phyloP scores from a whole-genome alignment of 2,888 invertebrate species.

The Cataglyphis cursor region DNA sequence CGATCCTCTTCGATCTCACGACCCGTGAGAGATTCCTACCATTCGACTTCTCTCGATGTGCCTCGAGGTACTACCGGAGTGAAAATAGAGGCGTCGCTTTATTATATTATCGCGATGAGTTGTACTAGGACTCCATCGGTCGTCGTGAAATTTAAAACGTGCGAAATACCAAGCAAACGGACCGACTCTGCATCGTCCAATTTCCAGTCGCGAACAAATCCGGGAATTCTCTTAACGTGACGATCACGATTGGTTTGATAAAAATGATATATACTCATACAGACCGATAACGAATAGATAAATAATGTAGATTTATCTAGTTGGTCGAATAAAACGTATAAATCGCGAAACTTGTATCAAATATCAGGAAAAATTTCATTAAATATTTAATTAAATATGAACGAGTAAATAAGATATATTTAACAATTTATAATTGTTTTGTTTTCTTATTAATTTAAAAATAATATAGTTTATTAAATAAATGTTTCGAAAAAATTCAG shows the following conservation, averaged over 20 bases:
- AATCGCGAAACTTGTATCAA: neutral
- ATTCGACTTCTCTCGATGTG: conserved; percentile 52
- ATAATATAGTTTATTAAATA: neutral
- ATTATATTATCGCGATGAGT: conserved; percentile 43
- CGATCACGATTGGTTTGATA: neutral
- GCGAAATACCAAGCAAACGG: conserved; percentile 43
- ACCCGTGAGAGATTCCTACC: conserved; percentile 61
- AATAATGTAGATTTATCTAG: conserved; percentile 8
- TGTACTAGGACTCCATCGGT: neutral
- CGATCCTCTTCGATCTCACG: conserved; percentile 63
- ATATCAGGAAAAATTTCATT: neutral
- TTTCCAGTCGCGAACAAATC: neutral
- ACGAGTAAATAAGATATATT: neutral
- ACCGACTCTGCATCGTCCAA: neutral
- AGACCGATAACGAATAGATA: neutral
- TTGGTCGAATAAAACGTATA: neutral
- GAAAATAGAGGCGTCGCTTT: conserved; percentile 56
- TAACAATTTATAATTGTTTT: neutral
- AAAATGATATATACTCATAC: neutral
- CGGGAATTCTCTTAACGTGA: neutral
- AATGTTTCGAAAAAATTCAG: neutral
- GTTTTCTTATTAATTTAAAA: neutral
- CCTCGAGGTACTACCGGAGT: conserved; percentile 48
- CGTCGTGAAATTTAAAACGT: conserved; percentile 57
- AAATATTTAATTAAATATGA: neutral